Evolutionary conservation across 2,888 invertebrate genomes (phyloP), one percentile per base, ranked within the genome.

Genomic region (Drosophila picticornis): DNA sequence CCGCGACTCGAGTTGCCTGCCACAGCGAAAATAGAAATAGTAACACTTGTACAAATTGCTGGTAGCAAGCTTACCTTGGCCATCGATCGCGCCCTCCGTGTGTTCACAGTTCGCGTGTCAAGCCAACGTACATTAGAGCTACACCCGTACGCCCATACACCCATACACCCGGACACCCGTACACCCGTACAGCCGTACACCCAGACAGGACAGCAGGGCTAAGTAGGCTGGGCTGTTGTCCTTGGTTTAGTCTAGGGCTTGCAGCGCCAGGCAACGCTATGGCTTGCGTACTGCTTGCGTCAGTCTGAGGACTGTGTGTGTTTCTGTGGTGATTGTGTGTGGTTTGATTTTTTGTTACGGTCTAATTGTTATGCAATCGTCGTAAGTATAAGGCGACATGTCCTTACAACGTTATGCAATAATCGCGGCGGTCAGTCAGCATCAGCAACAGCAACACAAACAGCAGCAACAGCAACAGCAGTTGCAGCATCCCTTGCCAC

Each of bases 361-460:
- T 75, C 83, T 84, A 83, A 85, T 84, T 75, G 89, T 90, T 90
- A 87, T 89, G 88, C 88, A 90, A 90, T 82, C 72, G 75, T 46
- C 64, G 70, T 62, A 71, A 82, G 70, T 61, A 57, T 52, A 69
- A 71, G 40, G 59, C 19, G 56, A 81, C 92, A 96, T 96, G 95
- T 95, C 96, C 91, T 94, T 95, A 94, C 95, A 95, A 93, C 94
- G 95, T 86, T 94, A 96, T 84, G 96, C 96, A 85, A 86, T 92
- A 83, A 87, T 93, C 70, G 88, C 92, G 76, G 92, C 93, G 92
- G 81, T 90, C 91, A 83, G 92, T 92, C 80, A 91, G 88, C 75
- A 90, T 81, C 81, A 92, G 89, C 77, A 84, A 16, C 46, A 25
- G 25, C 25, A 46, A 9, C 25, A 46, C 22, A 25, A 25, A 16